Conservation (phyloP, 2,797 vertebrate species). For the Labeo calbasu region DNA sequence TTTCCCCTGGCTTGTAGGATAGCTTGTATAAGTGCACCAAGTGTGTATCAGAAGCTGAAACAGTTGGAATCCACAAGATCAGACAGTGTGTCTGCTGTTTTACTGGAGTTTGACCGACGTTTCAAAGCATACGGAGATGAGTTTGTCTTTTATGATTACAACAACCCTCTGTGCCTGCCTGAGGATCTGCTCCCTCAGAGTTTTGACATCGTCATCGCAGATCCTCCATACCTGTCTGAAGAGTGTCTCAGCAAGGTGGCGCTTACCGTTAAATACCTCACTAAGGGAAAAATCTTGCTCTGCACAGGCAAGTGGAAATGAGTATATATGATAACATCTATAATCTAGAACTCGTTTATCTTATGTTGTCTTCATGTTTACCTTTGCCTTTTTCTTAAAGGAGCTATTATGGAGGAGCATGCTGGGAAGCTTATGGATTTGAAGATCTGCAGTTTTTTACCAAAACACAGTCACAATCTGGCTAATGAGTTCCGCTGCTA, state of each 20-base stretch:
- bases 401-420: conserved; percentile 87
- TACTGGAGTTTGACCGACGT: conserved; percentile 91
- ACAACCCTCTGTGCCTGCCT: conserved; percentile 82
- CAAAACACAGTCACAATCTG: conserved; percentile 86
- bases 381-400: conserved; percentile 67
- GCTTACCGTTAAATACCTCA: conserved; percentile 85
- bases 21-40: conserved; percentile 91
- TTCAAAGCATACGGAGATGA: conserved; percentile 89
- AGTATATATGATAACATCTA: too few species aligned
- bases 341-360: not conserved
- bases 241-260: conserved; percentile 91
- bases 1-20: conserved; percentile 76
- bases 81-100: conserved; percentile 63
- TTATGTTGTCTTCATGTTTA: not conserved
- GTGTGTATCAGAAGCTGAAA: conserved; percentile 92
- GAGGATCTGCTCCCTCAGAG: conserved; percentile 75
- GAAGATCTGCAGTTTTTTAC: conserved; percentile 87
- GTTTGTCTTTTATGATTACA: conserved; percentile 94
- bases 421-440: conserved; percentile 83
- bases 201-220: conserved; percentile 91
- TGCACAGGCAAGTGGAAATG: conserved; percentile 87
- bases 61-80: conserved; percentile 67
- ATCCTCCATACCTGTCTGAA: conserved; percentile 92
- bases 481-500: conserved; percentile 95
- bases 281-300: conserved; percentile 89